Evolutionary conservation across 1,140 invertebrate species (phyloP), one percentile per base, ranked within the genome.

Genomic region (Potamilus streckersoni): DNA sequence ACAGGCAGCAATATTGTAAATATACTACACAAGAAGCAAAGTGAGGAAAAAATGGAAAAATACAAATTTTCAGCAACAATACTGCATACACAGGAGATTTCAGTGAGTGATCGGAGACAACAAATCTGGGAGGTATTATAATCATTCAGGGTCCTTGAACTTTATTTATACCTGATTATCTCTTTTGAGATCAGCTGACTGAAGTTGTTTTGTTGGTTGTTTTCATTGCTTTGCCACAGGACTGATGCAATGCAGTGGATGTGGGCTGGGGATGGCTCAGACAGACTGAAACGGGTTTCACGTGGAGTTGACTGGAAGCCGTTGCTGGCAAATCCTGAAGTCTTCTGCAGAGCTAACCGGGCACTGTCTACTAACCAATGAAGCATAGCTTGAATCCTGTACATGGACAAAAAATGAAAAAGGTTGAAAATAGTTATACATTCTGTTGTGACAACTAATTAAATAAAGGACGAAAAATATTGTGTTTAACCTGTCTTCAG

Each of bases 181-280:
- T 89, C 83, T 65, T 79, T 82, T 23, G 84, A 85, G 49, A 90
- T 79, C 1, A 88, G 74, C 11, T 80, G 64, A n/a, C 65, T 71
- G 15, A 89, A 73, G 63, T 84, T 76, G 31, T 94, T 93, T 31
- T 91, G 89, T 82, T 90, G 82, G 91, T 84, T 89, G 66, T 91
- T 90, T 74, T 93, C 91, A 83, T 94, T 93, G 31, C 93, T 92
- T 71, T 93, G 92, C 95, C 96, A 97, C 75, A 97, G 89, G 20
- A 97, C 94, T 57, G 95, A 93, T 20, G 94, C 93, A 68, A 95
- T 92, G 78, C 93, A 94, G 73, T 94, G 93, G 62, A 95, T 90
- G 79, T 93, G 91, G 58, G 91, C 89, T 49, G 85, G 82, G 16
- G 89, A 82, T 14, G 88, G 86, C 62, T 83, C 81, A 19, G 84